Evolutionary conservation across 2,888 invertebrate species (phyloP), one percentile per base, ranked within the genome.

Genomic region (Venustoraphidia nigricollis): DNA sequence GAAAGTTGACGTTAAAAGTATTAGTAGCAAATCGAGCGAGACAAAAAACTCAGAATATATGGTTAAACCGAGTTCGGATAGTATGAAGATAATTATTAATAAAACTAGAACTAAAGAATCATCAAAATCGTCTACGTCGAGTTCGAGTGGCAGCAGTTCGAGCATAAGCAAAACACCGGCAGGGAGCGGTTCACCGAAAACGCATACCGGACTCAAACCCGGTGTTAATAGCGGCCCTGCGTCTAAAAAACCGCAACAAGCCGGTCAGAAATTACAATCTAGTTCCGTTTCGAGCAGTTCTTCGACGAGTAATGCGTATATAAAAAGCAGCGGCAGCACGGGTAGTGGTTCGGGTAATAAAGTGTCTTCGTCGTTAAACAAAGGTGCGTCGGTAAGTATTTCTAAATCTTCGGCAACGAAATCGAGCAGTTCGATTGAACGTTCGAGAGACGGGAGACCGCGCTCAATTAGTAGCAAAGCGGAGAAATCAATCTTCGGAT

Each of bases 31-130:
- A 57, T 60, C 66, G 0, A 59, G 65, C 1, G 71, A 71, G 39
- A 72, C 67, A 50, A 83, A 83, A 66, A 83, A 83, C 60, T 81
- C 83, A 34, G 89, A 89, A 59, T 91, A 91, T 59, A 88, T 88
- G 81, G 87, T 92, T 1, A 92, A 91, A 60, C 84, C 85, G 13
- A 88, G 89, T 60, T 81, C 81, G 11, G 90, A 90, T 57, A 90
- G 90, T 4, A 87, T 93, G 70, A 93, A 92, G 65, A 77, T 93
- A 47, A 93, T 90, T 3, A 90, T 92, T 34, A 92, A 91, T 60
- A 92, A 92, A 69, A 89, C 91, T 1, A 74, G 83, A 58, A 77
- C 79, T 17, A 83, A 85, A 60, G 84, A 85, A 49, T 76, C 76
- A 0, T 77, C 77, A 14, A 64, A 65, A 38, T 67, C 68, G 47